Evolutionary conservation across 2,888 invertebrate species (phyloP), one percentile per base, ranked within the genome.

Genomic region (Rosalia funebris): DNA sequence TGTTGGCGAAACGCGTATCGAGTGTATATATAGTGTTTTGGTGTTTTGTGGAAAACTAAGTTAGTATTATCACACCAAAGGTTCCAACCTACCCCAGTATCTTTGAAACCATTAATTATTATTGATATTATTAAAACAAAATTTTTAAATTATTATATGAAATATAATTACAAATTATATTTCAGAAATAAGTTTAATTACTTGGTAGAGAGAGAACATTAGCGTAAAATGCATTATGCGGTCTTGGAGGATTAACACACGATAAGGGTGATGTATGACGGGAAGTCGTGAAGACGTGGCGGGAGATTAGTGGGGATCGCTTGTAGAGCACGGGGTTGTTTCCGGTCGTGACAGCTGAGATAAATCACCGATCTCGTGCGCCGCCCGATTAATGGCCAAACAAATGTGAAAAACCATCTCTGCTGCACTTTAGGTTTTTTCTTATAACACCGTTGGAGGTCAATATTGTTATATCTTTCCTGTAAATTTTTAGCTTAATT

Each of bases 381-480:
- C 70, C 70, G 69, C 72, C 72, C 79, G 80, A 81, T 81, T 80
- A 81, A 81, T 81, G 80, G 78, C 68, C 76, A 77, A 79, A 78
- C 81, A 81, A 81, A 81, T 81, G 80, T 78, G 79, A 78, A 80
- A 79, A 80, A 79, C 78, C 79, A 78, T 79, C 79, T 77, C 77
- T 77, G n/a, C 77, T 77, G 77, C 77, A 77, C 77, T 79, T 76
- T 77, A 69, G 71, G 71, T 66, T 70, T 67, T 72, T 69, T 71
- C 70, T 67, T 5, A 25, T 7, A 25, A n/a, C n/a, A n/a, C n/a
- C n/a, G n/a, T n/a, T n/a, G n/a, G n/a, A n/a, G n/a, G n/a, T n/a
- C n/a, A n/a, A n/a, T n/a, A n/a, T n/a, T n/a, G n/a, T n/a, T n/a
- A n/a, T n/a, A n/a, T n/a, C n/a, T n/a, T n/a, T n/a, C n/a, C n/a